phyloP scores from a whole-genome alignment of 2,113 vertebrate genomes.

The Chaenocephalus aceratus region DNA sequence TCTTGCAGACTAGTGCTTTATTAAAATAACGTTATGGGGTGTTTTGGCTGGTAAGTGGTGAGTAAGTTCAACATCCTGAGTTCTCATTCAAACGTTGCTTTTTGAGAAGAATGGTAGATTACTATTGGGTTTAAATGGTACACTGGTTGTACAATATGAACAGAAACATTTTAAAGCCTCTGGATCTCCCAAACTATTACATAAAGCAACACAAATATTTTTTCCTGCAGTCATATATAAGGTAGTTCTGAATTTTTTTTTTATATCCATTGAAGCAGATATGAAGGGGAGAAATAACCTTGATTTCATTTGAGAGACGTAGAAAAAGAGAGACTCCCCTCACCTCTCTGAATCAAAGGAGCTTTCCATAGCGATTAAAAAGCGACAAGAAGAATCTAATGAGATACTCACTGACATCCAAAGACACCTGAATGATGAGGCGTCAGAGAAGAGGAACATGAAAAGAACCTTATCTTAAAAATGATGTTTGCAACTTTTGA shows the following conservation, averaged over 20 bases:
- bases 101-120: not conserved
- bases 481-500: slow-evolving; percentile 20
- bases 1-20: not conserved
- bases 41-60: not conserved
- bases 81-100: not conserved
- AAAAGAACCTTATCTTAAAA: slow-evolving; percentile 43
- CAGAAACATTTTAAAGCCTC: not conserved
- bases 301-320: slow-evolving; percentile 2
- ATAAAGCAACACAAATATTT: too few species aligned
- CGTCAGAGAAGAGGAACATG: slow-evolving; percentile 39
- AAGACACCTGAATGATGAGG: slow-evolving; percentile 35
- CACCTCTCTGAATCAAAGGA: slow-evolving; percentile 44
- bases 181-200: too few species aligned
- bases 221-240: too few species aligned
- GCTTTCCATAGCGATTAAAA: slow-evolving; percentile 17
- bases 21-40: not conserved
- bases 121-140: not conserved
- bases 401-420: slow-evolving; percentile 55
- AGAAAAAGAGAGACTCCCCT: not conserved
- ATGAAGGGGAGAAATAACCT: slow-evolving; percentile 1
- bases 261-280: not conserved
- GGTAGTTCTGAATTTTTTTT: too few species aligned
- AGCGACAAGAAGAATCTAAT: slow-evolving; percentile 46
- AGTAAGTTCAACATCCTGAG: not conserved
- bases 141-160: not conserved